Evolutionary conservation across 2,888 invertebrate species (phyloP).

Genomic region (Volucella inanis): DNA sequence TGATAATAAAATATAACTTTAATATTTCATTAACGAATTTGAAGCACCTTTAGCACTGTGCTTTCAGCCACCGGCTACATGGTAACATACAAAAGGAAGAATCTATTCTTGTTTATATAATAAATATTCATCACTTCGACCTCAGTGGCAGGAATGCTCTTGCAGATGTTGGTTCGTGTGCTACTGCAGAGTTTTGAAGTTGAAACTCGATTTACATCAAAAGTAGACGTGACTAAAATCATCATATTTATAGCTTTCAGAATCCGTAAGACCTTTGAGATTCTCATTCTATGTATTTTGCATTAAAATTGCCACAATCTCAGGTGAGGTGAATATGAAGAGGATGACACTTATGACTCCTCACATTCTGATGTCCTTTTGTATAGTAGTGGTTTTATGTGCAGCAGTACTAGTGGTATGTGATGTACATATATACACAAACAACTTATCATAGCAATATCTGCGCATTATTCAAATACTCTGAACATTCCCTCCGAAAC

Average conservation of each 20-base stretch:
- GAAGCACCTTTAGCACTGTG: background rate
- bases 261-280: slow-evolving; percentile 6
- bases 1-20: too few species aligned
- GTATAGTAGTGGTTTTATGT: background rate
- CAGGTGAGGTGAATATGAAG: slow-evolving; percentile 1
- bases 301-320: slow-evolving; percentile 44
- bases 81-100: background rate
- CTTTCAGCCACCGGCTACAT: background rate
- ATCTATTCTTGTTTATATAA: background rate
- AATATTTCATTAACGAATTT: slow-evolving; percentile 17
- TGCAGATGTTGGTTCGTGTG: background rate
- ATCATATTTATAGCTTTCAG: slow-evolving; percentile 41
- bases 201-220: slow-evolving; percentile 53
- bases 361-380: background rate
- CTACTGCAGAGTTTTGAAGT: background rate
- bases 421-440: background rate
- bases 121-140: slow-evolving; percentile 28
- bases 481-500: slow-evolving; percentile 8
- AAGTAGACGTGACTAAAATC: slow-evolving; percentile 36
- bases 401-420: background rate
- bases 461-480: slow-evolving; percentile 26
- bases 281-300: slow-evolving; percentile 16
- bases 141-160: background rate
- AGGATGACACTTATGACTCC: slow-evolving; percentile 23
- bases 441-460: slow-evolving; percentile 19